Base-by-base conservation (phyloP, 2,113 vertebrate genomes). In the Butorides virescens region DNA sequence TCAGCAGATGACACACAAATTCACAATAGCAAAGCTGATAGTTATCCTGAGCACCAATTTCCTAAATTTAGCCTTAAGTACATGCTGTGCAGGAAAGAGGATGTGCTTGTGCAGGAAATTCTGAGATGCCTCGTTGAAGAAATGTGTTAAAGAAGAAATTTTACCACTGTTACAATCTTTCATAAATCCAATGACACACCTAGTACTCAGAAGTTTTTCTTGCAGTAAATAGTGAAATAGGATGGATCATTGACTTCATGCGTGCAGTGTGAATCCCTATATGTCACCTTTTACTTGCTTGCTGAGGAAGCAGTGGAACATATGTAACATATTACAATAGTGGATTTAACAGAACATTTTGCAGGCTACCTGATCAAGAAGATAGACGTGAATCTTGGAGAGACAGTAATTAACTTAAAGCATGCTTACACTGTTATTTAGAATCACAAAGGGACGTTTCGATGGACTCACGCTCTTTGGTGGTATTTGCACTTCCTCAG, bases 61-160 rank as follows among this genome's bases (percentile, higher is more conserved):
- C 71, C 88, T 92, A 92, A 90, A 92, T 79, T 92, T 72, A 96
- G 44, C 30, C 17, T 72, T 68, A 87, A 78, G 49, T 50, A 72
- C 66, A 72, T 26, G 49, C 37, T 88, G 44, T 67, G 90, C 67
- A 70, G 52, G 55, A 88, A 94, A 93, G 66, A 62, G 27, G 47
- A 88, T 58, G 17, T 59, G 19, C 82, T 95, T 59, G 34, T 47
- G 47, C 27, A 62, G 37, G 59, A 71, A 93, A 81, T 65, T 88
- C 58, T 82, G 58, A 85, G 34, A 81, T 59, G 27, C 15, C 39
- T 93, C 39, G 83, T 86, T 90, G 53, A 85, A 92, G 66, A 76
- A 88, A 79, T 34, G 21, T 67, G 25, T 72, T 80, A 94, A 90
- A 55, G 50, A 88, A 82, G n/a, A 86, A 84, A 55, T 77, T 49